Evolutionary conservation across 2,888 invertebrate species (phyloP), one percentile per base, ranked within the genome.

Genomic region (Barypeithes pellucidus): DNA sequence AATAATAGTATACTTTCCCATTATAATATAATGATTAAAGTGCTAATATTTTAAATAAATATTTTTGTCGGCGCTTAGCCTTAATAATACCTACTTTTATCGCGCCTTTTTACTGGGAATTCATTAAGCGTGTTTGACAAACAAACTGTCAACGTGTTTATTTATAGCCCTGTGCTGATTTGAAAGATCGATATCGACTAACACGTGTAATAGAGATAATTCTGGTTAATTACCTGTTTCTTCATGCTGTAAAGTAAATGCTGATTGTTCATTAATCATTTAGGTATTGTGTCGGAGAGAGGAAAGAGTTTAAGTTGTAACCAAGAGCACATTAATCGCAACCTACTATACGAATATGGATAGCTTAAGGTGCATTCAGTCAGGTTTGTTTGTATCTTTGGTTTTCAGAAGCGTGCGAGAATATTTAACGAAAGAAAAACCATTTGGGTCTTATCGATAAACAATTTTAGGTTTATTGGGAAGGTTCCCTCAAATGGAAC

Each of bases 71-170:
- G 12, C 8, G 24, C 54, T 16, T 33, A 57, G n/a, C n/a, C 11
- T 24, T 22, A 20, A 24, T 52, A 24, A n/a, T 29, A 29, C 29
- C 20, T 54, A 29, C n/a, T 54, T 54, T 57, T 57, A 57, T 57
- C 33, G 33, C 33, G 33, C 18, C 54, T 57, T 57, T 33, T 33
- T 9, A 33, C 18, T 57, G 11, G 11, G 33, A 57, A 33, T 57
- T 57, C 33, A 57, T 57, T 57, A 54, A 33, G 54, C 16, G 29
- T 54, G 54, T 54, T 33, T 33, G 22, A 54, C 29, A 54, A 54
- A 54, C 54, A 50, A 54, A 54, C 33, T 54, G 33, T 33, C 29
- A 54, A 54, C 54, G 16, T 16, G 54, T 33, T 54, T 33, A 54
- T 54, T 50, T 50, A 50, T 50, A 50, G 22, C 22, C 22, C 11